Evolutionary conservation across 1,140 invertebrate genomes (phyloP).

Genomic region (Trichomalopsis sarcophagae): DNA sequence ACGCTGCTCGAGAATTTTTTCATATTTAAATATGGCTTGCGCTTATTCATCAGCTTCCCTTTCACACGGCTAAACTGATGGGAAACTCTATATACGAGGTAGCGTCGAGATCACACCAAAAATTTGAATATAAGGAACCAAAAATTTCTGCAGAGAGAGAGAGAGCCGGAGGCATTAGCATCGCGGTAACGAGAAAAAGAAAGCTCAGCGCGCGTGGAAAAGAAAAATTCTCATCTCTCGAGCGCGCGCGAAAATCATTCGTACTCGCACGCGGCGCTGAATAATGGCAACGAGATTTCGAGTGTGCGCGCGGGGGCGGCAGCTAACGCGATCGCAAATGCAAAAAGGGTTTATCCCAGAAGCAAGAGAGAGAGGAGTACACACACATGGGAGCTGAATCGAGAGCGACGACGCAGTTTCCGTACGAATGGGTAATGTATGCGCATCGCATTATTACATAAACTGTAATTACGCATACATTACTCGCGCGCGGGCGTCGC

Average conservation of each 20-base stretch:
- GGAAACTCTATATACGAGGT: too few relatives aligned
- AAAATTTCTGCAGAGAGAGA: too few relatives aligned
- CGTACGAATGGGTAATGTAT: conserved; percentile 56
- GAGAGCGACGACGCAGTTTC: conserved; percentile 47
- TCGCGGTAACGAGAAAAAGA: not conserved
- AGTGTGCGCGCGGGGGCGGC: not conserved
- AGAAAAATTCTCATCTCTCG: not conserved
- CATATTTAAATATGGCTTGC: not conserved
- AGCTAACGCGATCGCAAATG: conserved; percentile 42
- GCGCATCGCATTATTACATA: conserved; percentile 56
- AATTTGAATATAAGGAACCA: too few relatives aligned
- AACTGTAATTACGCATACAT: conserved; percentile 59
- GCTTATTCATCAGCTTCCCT: too few relatives aligned
- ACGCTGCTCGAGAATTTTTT: not conserved
- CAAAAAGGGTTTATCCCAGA: conserved; percentile 24
- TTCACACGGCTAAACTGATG: too few relatives aligned
- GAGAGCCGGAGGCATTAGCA: not conserved
- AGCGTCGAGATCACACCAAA: too few relatives aligned
- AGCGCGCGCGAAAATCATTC: not conserved
- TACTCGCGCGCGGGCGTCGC: conserved; percentile 17
- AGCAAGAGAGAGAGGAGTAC: not conserved
- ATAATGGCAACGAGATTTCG: conserved; percentile 19
- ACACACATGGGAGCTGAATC: conserved; percentile 10
- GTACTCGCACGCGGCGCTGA: not conserved
- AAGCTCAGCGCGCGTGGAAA: not conserved